phyloP scores from a whole-genome alignment of 2,113 vertebrate genomes.

The Spea multiplicata region DNA sequence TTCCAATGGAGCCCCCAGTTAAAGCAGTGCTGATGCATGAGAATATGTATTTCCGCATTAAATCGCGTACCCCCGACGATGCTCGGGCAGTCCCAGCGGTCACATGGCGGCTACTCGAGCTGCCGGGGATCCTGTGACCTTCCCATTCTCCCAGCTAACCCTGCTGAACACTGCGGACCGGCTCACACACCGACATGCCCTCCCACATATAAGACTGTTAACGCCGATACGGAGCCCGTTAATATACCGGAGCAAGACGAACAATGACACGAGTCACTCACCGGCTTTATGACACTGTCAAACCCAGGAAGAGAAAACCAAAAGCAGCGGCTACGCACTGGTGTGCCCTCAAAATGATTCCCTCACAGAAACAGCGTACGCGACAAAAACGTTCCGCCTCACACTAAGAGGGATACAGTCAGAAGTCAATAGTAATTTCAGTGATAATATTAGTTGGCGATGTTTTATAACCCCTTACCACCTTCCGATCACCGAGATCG shows the following conservation, averaged over 20 bases:
- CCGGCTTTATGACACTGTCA: constrained; percentile 21
- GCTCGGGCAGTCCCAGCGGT: not conserved
- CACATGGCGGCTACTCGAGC: not conserved
- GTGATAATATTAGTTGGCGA: not conserved
- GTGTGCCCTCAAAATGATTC: not conserved
- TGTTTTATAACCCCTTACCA: no score
- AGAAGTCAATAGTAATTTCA: no score
- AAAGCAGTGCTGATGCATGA: no score
- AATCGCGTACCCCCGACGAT: no score
- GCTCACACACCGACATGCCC: no score
- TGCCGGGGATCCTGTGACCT: not conserved
- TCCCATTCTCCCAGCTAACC: constrained; percentile 2
- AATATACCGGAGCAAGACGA: not conserved
- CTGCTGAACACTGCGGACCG: not conserved
- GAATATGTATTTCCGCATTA: no score
- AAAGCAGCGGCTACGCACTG: not conserved
- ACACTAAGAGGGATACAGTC: no score
- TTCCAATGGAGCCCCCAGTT: no score
- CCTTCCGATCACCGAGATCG: no score
- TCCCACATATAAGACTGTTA: no score
- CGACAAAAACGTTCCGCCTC: not conserved
- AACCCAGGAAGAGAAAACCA: constrained; percentile 33
- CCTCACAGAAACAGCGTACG: not conserved
- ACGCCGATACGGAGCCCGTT: no score
- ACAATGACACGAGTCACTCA: not conserved